Evolutionary conservation across 2,888 invertebrate genomes (phyloP).

Genomic region (Acanthosepion lycidas): DNA sequence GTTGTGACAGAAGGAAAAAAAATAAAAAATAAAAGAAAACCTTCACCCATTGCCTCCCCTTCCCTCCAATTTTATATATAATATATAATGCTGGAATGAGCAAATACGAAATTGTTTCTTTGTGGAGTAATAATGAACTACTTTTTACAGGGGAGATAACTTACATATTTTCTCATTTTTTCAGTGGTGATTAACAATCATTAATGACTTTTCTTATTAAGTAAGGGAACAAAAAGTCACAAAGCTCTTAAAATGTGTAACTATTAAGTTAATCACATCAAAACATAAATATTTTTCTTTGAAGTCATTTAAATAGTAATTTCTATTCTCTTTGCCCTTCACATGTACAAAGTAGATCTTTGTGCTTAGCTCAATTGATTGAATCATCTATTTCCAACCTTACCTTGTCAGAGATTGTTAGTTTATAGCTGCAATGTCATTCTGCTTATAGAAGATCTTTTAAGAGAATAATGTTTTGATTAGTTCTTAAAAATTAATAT

Average conservation of each 20-base stretch:
- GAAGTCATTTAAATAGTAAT: background rate
- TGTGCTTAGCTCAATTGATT: background rate
- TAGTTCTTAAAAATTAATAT: background rate
- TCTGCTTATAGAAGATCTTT: background rate
- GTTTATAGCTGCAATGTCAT: background rate
- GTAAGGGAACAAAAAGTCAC: background rate
- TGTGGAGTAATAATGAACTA: background rate
- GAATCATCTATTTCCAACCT: background rate
- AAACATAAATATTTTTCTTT: background rate
- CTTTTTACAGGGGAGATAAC: background rate
- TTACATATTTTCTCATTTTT: background rate
- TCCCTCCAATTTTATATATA: background rate
- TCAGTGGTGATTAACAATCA: background rate
- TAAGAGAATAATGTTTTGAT: background rate
- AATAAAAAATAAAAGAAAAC: background rate
- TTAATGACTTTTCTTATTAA: background rate
- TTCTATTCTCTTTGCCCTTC: background rate
- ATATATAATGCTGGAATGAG: background rate
- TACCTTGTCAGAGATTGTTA: background rate
- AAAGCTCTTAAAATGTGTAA: background rate
- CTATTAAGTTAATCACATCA: background rate
- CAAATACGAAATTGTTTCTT: background rate
- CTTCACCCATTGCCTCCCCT: background rate
- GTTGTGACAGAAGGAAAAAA: slow-evolving; percentile 8
- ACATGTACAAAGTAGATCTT: background rate